phyloP scores from a whole-genome alignment of 1,140 invertebrate genomes.

The Lycorma delicatula region DNA sequence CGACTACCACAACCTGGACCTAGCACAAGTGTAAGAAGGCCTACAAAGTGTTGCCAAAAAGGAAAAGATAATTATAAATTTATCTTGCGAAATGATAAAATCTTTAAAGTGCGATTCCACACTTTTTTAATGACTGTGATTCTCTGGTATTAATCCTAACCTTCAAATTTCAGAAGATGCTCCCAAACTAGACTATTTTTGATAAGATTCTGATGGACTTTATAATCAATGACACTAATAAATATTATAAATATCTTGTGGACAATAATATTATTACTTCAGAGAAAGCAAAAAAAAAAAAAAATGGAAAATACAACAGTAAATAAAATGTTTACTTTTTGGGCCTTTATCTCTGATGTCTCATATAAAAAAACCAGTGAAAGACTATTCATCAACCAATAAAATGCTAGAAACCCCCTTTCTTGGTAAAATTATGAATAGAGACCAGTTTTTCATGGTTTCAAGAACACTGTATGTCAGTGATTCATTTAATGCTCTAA shows the following conservation, averaged over 20 bases:
- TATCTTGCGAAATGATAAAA: not conserved
- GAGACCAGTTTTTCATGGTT: not conserved
- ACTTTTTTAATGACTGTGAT: not conserved
- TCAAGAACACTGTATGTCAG: not conserved
- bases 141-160: not conserved
- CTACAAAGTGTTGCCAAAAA: not conserved
- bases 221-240: not conserved
- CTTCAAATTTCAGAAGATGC: not conserved
- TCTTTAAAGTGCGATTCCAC: not conserved
- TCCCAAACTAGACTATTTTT: not conserved
- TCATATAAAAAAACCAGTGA: not conserved
- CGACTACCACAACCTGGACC: not conserved
- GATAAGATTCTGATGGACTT: not conserved
- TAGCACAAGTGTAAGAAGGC: not conserved
- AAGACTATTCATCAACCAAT: not conserved
- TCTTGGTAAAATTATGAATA: not conserved
- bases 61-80: not conserved
- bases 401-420: not conserved
- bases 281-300: not conserved
- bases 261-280: not conserved
- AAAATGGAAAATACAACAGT: not conserved
- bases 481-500: not conserved
- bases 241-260: not conserved
- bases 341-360: not conserved
- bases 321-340: not conserved